Conservation (phyloP, 2,797 vertebrate genomes). For the Ctenopoma kingsleyae region DNA sequence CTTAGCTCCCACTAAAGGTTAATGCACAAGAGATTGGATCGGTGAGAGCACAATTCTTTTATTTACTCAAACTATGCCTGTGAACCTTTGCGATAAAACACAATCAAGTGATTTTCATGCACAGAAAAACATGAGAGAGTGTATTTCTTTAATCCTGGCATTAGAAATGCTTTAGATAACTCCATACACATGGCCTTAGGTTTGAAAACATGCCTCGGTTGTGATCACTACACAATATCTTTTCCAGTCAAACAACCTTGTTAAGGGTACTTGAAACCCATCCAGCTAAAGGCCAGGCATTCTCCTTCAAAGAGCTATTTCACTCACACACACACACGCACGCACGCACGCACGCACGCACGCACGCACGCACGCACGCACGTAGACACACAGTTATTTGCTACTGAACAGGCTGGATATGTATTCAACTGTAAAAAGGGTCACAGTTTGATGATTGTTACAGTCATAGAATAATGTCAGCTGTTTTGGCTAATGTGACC, state of each 20-base stretch:
- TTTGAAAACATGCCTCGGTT: conserved; percentile 39
- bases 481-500: neutral
- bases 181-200: conserved; percentile 38
- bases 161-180: conserved; percentile 38
- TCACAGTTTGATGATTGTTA: neutral
- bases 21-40: conserved; percentile 70
- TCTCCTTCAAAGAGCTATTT: conserved; percentile 44
- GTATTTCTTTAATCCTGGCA: conserved; percentile 30
- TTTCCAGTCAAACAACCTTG: conserved; percentile 56
- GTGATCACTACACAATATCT: conserved; percentile 41
- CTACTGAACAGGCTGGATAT: conserved; percentile 18
- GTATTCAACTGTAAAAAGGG: conserved; percentile 2
- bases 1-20: conserved; percentile 71
- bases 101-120: conserved; percentile 54
- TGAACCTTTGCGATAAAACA: conserved; percentile 56
- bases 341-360: too few relatives aligned
- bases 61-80: conserved; percentile 36
- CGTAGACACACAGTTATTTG: conserved; percentile 16
- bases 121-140: conserved; percentile 26
- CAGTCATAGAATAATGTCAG: neutral
- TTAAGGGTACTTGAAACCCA: conserved; percentile 46
- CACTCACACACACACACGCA: too few relatives aligned
- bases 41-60: conserved; percentile 57
- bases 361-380: neutral
- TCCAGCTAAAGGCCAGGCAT: conserved; percentile 51